Conservation (phyloP, 2,888 invertebrate genomes). For the Timema podura region DNA sequence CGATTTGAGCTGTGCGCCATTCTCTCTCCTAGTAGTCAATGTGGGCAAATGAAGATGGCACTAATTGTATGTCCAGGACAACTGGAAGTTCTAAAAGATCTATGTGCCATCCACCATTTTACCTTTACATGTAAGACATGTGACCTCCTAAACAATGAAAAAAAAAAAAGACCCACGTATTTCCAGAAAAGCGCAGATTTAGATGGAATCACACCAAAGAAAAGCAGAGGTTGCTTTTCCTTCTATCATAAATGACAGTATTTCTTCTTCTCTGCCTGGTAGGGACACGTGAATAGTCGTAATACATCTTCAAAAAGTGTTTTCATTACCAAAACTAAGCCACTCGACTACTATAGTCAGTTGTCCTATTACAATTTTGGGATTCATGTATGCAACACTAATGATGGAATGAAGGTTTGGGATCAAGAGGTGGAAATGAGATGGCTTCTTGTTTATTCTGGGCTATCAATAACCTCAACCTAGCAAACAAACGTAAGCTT, state of each 20-base stretch:
- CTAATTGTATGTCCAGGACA: no score
- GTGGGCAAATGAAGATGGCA: no score
- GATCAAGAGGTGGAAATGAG: conserved; percentile 35
- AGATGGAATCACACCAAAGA: neutral
- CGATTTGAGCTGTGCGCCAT: no score
- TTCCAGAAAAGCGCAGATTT: no score
- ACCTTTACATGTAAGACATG: neutral
- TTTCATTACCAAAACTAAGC: conserved; percentile 36
- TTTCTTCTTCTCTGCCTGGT: conserved; percentile 30
- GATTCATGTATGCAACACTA: conserved; percentile 33
- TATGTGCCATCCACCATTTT: no score
- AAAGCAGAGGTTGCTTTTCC: neutral
- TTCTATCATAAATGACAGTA: neutral
- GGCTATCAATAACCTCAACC: neutral
- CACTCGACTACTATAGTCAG: conserved; percentile 38
- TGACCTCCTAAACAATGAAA: neutral
- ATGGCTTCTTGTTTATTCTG: conserved; percentile 31
- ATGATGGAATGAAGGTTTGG: conserved; percentile 33
- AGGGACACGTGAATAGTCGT: conserved; percentile 29
- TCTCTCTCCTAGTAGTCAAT: no score
- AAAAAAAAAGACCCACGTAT: neutral
- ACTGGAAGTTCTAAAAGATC: no score
- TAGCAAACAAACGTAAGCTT: neutral
- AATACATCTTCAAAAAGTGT: conserved; percentile 39
- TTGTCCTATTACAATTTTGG: conserved; percentile 35